Evolutionary conservation across 2,113 vertebrate genomes (phyloP), one percentile per base, ranked within the genome.

Genomic region (Smithornis capensis): DNA sequence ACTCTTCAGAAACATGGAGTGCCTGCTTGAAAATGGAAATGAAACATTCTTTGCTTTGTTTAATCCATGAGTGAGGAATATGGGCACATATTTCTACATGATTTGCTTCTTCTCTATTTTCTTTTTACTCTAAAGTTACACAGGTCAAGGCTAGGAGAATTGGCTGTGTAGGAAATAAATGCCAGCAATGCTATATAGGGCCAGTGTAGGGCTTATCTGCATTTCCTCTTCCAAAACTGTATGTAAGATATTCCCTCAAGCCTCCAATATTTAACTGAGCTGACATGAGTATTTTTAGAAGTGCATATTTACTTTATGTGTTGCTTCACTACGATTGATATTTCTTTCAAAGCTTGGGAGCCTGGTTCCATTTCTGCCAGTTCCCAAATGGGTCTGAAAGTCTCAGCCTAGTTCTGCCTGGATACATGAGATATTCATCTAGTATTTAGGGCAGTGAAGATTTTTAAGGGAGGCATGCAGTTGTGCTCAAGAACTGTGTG

Each of bases 31-130:
- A 81, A 90, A 93, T 50, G 68, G 31, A 64, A 93, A 80, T 24
- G 24, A 78, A 88, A 11, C 23, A 10, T 68, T 74, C 79, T 89
- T 93, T 88, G 35, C 76, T 87, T 84, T 73, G 25, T 76, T 82
- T 69, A 83, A 63, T 67, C 31, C 38, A 23, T 4, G 11, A 75
- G n/a, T 35, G 49, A 83, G 22, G 35, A 92, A 68, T 14, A 53
- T 5, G 5, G n/a, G 19, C 47, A 56, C 24, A 5, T 75, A 65
- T 74, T 87, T 90, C 63, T 70, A 31, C 4, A 16, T 55, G 23
- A 28, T 70, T 75, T 88, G 6, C 44, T 80, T 9, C 50, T 83
- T 87, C 18, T 62, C 19, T 55, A 6, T 74, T 53, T 89, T 56
- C 38, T 57, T 44, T 59, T 83, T 89, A 78, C 8, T 59, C 29